Evolutionary conservation across 2,113 vertebrate species (phyloP).

Genomic region (Pleuronectes platessa): DNA sequence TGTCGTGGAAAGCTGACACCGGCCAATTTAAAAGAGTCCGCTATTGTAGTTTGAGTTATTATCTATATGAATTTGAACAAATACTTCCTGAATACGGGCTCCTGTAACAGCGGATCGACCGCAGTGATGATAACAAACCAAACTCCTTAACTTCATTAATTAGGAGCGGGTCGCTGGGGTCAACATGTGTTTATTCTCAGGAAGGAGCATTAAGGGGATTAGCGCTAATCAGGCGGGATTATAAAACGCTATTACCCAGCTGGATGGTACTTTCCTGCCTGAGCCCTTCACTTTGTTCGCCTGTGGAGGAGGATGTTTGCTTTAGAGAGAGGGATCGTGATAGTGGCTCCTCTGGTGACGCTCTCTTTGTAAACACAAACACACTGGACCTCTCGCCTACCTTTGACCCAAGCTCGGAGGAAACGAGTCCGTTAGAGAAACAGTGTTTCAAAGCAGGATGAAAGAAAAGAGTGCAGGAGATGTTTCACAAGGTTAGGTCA

Average conservation of each 20-base stretch:
- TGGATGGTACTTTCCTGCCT: constrained; percentile 60
- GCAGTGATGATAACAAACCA: constrained; percentile 13
- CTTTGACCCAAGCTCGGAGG: constrained; percentile 64
- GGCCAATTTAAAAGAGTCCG: constrained; percentile 31
- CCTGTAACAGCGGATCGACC: background rate
- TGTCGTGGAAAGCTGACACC: constrained; percentile 38
- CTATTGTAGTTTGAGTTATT: constrained; percentile 41
- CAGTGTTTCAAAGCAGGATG: background rate
- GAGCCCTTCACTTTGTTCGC: constrained; percentile 58
- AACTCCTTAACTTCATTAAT: constrained; percentile 70
- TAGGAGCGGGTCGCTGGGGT: constrained; percentile 47
- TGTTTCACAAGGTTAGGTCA: too few species aligned
- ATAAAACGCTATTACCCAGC: constrained; percentile 66
- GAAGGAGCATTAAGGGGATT: constrained; percentile 74
- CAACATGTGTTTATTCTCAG: constrained; percentile 75
- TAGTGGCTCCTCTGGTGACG: constrained; percentile 64
- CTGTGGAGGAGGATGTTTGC: constrained; percentile 73
- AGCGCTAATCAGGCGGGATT: constrained; percentile 75
- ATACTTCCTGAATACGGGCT: background rate
- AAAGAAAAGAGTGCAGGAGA: background rate
- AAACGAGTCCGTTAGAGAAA: constrained; percentile 11
- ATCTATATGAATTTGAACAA: constrained; percentile 7
- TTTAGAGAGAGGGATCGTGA: constrained; percentile 64
- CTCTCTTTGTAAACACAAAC: constrained; percentile 78
- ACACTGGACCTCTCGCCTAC: constrained; percentile 64